Evolutionary conservation across 2,797 vertebrate species (phyloP).

Genomic region (Sciurus vulgaris): DNA sequence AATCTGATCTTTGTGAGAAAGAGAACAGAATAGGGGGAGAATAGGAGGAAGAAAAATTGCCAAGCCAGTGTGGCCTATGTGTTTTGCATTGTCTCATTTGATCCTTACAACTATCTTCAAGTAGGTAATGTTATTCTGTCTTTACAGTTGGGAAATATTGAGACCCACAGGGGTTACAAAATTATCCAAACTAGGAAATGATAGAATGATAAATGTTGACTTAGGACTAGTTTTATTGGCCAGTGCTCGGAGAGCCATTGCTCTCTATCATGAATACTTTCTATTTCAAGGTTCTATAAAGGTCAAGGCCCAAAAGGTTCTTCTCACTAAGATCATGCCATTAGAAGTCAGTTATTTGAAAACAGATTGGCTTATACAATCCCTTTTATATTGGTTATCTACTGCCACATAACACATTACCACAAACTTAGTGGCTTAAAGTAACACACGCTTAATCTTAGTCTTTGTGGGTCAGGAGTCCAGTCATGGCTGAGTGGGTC

Average conservation of each 20-base stretch:
- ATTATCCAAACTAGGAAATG: background rate
- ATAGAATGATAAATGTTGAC: slow-evolving; percentile 17
- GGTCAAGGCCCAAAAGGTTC: background rate
- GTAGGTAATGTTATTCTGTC: background rate
- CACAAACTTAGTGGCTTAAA: slow-evolving; percentile 3
- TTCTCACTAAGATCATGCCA: background rate
- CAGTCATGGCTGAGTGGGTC: background rate
- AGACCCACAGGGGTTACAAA: background rate
- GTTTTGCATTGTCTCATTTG: slow-evolving; percentile 29
- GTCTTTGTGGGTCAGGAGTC: background rate
- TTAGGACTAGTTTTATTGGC: background rate
- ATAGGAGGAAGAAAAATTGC: background rate
- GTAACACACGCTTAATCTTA: background rate
- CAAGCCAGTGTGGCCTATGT: background rate
- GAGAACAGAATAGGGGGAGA: background rate
- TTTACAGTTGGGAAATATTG: background rate
- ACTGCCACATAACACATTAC: background rate
- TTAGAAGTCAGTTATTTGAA: slow-evolving; percentile 50
- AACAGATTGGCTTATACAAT: background rate
- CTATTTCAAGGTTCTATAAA: slow-evolving; percentile 32
- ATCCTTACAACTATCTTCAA: slow-evolving; percentile 2
- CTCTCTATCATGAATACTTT: background rate
- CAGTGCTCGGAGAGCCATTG: background rate
- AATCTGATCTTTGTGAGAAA: slow-evolving; percentile 52
- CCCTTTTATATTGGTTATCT: background rate